Evolutionary conservation across 2,797 vertebrate genomes (phyloP).

Genomic region (Enteromius unitaeniatus): DNA sequence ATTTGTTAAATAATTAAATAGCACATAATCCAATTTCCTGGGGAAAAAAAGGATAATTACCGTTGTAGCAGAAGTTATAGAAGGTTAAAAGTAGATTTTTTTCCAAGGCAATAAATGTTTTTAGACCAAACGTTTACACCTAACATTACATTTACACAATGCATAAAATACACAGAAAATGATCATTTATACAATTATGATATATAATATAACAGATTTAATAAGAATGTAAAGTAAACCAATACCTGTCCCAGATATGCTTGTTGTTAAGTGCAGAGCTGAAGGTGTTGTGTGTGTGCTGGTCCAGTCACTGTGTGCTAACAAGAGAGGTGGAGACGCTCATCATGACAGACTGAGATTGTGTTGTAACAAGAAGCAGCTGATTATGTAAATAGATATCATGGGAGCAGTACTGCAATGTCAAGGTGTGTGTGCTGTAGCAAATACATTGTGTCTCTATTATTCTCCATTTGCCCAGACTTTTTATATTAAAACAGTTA

Average conservation of each 20-base stretch:
- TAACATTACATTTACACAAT: background rate
- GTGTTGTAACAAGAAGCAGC: constrained; percentile 49
- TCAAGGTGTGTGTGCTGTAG: background rate
- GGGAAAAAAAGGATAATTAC: background rate
- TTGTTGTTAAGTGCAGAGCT: background rate
- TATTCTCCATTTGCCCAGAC: background rate
- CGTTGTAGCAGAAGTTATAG: background rate
- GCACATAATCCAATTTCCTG: background rate
- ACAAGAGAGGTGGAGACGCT: background rate
- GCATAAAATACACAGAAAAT: background rate
- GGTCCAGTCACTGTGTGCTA: background rate
- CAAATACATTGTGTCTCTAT: background rate
- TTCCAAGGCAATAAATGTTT: background rate
- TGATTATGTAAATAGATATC: constrained; percentile 53
- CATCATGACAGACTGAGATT: constrained; percentile 22
- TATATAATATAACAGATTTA: background rate
- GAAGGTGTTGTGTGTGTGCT: background rate
- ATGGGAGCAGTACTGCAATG: constrained; percentile 32
- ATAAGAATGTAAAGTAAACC: background rate
- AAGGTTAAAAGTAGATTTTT: background rate
- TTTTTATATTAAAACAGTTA: background rate
- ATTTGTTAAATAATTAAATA: background rate
- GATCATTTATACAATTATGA: background rate
- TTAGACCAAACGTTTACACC: background rate
- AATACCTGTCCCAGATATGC: constrained; percentile 32